Evolutionary conservation across 2,797 vertebrate genomes (phyloP).

Genomic region (Ptychadena robeensis): DNA sequence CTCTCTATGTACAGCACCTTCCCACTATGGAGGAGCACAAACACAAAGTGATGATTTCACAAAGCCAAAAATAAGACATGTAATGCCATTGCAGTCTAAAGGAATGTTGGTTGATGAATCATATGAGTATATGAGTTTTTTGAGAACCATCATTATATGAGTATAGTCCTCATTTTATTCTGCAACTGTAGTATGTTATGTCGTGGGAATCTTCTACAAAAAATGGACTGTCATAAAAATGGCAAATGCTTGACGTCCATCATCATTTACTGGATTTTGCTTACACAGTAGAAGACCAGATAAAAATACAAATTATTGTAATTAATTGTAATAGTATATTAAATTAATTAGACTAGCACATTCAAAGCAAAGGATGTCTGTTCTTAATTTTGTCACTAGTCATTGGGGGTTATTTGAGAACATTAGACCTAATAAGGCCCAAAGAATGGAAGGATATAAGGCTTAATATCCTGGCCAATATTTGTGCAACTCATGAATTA

Average conservation of each 20-base stretch:
- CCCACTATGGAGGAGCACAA: too few species aligned
- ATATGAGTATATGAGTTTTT: too few species aligned
- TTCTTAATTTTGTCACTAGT: not conserved
- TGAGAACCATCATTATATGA: too few species aligned
- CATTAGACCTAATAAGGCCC: not conserved
- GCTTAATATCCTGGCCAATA: not conserved
- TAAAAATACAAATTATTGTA: not conserved
- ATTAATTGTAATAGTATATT: conserved; percentile 17
- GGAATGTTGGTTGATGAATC: too few species aligned
- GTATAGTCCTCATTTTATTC: too few species aligned
- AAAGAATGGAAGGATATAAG: not conserved
- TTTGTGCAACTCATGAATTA: not conserved
- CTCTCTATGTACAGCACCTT: too few species aligned
- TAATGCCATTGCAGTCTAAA: too few species aligned
- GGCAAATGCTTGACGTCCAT: not conserved
- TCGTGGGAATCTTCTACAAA: too few species aligned
- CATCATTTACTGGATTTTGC: not conserved
- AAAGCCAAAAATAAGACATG: too few species aligned
- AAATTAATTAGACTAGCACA: not conserved
- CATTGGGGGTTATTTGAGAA: not conserved
- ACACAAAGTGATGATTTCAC: too few species aligned
- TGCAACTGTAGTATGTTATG: too few species aligned
- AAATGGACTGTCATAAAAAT: too few species aligned
- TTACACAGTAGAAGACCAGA: not conserved
- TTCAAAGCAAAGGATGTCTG: not conserved